Evolutionary conservation across 1,140 invertebrate genomes (phyloP).

Genomic region (Halotydeus destructor): DNA sequence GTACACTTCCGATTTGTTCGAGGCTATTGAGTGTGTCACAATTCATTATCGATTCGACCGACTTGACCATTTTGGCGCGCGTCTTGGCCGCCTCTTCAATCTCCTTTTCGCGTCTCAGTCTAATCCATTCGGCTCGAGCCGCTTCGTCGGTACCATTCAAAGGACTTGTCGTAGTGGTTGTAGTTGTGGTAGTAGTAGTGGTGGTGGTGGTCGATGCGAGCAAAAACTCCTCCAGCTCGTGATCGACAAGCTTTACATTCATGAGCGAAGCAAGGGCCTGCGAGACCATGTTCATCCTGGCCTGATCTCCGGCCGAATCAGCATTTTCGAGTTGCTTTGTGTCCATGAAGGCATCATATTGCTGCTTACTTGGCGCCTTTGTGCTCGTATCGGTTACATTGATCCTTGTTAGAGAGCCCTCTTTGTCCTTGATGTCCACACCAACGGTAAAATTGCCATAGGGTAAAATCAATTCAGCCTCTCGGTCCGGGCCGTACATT

Average conservation of each 20-base stretch:
- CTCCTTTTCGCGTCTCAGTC: conserved; percentile 17
- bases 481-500: conserved; percentile 18
- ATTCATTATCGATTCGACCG: conserved; percentile 19
- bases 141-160: not conserved
- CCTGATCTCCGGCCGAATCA: conserved; percentile 19
- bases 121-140: conserved; percentile 4
- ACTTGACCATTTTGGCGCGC: conserved; percentile 18
- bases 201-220: conserved; percentile 4
- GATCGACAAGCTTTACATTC: conserved; percentile 15
- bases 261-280: conserved; percentile 19
- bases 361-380: conserved; percentile 16
- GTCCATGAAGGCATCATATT: conserved; percentile 18
- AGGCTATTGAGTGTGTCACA: conserved; percentile 18
- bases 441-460: conserved; percentile 19
- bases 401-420: conserved; percentile 18
- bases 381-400: conserved; percentile 18
- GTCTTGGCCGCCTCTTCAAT: conserved; percentile 16
- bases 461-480: conserved; percentile 17
- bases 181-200: conserved; percentile 13
- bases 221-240: not conserved
- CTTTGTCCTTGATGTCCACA: conserved; percentile 21
- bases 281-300: conserved; percentile 19
- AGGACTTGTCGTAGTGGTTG: not conserved
- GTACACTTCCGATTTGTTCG: conserved; percentile 19
- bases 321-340: conserved; percentile 18